Percentiles rank a stretch among this genome's conserved stretches.
Conservation (phyloP, 2,888 invertebrate species). For the Drosophila stalkeri region DNA sequence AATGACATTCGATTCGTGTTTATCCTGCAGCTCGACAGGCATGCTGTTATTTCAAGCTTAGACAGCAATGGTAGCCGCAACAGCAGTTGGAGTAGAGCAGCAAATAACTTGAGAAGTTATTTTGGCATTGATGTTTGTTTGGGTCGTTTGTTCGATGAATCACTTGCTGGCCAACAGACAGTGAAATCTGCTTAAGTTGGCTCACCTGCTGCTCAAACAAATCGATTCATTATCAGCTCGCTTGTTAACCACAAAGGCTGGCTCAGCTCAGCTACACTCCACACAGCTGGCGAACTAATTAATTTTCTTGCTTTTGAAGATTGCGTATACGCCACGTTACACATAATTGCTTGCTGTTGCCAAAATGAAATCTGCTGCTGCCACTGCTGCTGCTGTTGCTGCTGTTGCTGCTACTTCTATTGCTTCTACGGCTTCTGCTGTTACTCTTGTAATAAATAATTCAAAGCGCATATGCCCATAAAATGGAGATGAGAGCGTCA, state of each 20-base stretch:
- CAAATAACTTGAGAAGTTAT: constrained; percentile 33
- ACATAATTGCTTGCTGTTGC: constrained; percentile 62
- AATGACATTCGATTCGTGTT: constrained; percentile 75
- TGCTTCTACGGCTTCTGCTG: background rate
- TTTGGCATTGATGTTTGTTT: constrained; percentile 39
- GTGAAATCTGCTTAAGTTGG: constrained; percentile 63
- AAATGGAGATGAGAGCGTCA: constrained; percentile 12
- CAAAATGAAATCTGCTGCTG: constrained; percentile 3
- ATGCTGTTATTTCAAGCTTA: constrained; percentile 38
- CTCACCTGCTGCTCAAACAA: constrained; percentile 48
- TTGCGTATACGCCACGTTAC: constrained; percentile 69
- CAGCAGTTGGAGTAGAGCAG: constrained; percentile 7
- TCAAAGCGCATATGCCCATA: constrained; percentile 51
- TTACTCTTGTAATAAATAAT: constrained; percentile 59
- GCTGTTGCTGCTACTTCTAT: constrained; percentile 1
- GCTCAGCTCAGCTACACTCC: constrained; percentile 13
- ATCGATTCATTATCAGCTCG: constrained; percentile 65
- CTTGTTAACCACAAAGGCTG: constrained; percentile 56
- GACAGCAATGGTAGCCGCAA: constrained; percentile 8
- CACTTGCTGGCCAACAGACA: constrained; percentile 61
- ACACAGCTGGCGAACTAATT: constrained; percentile 63
- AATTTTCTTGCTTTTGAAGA: constrained; percentile 61
- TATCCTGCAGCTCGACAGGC: constrained; percentile 48
- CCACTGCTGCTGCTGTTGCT: background rate
- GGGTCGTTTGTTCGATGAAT: constrained; percentile 15